Percentiles rank a stretch among this genome's conserved stretches.
These are phyloP conservation scores for Micrastur ruficollis DNA, from an alignment of 2,797 vertebrate genomes.

Conservation along the genomic window DNA sequence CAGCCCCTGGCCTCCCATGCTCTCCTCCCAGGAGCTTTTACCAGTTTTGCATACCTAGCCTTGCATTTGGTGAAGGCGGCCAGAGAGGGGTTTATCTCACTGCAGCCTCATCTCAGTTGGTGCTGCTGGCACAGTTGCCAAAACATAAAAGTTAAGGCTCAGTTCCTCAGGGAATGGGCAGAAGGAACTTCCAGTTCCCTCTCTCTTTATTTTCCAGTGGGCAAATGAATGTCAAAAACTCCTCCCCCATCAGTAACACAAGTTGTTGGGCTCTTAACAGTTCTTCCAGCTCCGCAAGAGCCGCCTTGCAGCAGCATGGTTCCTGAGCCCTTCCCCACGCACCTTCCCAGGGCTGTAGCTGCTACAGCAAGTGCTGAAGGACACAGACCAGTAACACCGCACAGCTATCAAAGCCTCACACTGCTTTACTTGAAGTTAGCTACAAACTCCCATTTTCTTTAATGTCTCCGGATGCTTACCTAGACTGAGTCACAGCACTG, in stretches of 20 bases:
- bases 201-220: background rate
- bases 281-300: background rate
- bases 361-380: background rate
- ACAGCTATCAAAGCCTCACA: background rate
- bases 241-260: background rate
- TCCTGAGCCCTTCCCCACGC: background rate
- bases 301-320: accelerated
- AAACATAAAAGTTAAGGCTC: background rate
- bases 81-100: background rate
- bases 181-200: background rate
- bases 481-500: background rate
- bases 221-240: background rate
- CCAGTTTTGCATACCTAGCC: background rate
- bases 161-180: background rate
- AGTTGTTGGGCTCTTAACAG: background rate
- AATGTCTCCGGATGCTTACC: background rate
- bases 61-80: background rate
- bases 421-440: background rate
- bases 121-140: background rate
- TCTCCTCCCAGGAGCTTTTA: background rate
- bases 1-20: background rate
- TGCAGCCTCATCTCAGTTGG: background rate
- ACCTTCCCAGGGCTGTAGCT: background rate
- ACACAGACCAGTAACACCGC: background rate
- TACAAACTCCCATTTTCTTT: background rate